Conservation (phyloP, 2,113 vertebrate genomes). For the Paedocypris sp. region DNA sequence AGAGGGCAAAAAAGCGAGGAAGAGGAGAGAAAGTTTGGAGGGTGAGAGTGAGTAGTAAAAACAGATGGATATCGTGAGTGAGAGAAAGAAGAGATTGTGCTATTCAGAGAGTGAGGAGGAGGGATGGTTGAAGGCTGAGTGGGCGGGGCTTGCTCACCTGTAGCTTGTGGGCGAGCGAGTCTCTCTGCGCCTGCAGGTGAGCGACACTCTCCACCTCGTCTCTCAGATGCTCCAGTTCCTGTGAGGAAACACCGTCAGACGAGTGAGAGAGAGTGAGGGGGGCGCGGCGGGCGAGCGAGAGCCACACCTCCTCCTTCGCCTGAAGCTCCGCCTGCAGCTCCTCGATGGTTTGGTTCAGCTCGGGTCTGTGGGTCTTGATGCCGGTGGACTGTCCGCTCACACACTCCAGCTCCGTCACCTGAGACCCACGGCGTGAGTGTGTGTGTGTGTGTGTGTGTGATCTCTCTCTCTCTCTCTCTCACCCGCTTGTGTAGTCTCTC, state of each 20-base stretch:
- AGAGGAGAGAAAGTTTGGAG: too few relatives aligned
- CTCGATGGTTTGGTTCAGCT: conserved; percentile 91
- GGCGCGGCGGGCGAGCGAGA: background rate
- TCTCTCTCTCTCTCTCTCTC: background rate
- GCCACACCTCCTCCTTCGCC: conserved; percentile 79
- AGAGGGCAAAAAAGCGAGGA: too few relatives aligned
- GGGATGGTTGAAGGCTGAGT: background rate
- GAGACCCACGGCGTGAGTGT: conserved; percentile 25
- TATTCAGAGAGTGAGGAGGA: background rate
- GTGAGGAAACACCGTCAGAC: conserved; percentile 10
- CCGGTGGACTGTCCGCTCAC: conserved; percentile 85
- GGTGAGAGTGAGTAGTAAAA: too few relatives aligned
- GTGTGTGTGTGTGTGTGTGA: too few relatives aligned
- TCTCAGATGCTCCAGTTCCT: conserved; percentile 91
- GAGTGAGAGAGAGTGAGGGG: background rate
- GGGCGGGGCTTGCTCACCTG: too few relatives aligned
- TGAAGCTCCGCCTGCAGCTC: conserved; percentile 79
- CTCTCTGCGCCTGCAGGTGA: conserved; percentile 78
- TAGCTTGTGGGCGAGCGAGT: conserved; percentile 76
- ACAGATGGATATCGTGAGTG: too few relatives aligned
- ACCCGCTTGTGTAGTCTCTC: conserved; percentile 91
- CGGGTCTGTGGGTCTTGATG: conserved; percentile 87
- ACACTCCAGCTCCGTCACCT: conserved; percentile 97
- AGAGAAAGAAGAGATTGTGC: too few relatives aligned
- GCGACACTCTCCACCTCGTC: conserved; percentile 81